A percentile compares a stretch with the other conserved stretches of the same genome.
Conservation (phyloP, 2,113 vertebrate species). For the Daboia siamensis region DNA sequence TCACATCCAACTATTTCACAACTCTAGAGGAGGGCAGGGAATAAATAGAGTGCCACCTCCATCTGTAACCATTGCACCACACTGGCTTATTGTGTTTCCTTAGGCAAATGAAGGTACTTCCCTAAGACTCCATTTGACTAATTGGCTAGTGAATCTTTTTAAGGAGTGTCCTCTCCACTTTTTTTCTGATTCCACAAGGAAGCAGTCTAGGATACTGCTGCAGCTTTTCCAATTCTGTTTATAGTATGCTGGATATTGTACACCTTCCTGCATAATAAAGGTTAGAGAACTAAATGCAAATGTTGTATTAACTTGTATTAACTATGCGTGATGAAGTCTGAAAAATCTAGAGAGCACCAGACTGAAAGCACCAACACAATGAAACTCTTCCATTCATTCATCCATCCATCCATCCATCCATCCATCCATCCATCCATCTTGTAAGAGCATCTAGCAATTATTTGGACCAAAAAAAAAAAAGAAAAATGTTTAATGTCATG, state of each 20-base stretch:
- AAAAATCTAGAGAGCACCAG: not conserved
- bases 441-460: not conserved
- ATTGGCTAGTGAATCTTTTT: not conserved
- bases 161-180: too few relatives aligned
- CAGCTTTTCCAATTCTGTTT: not conserved
- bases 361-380: not conserved
- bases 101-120: not conserved
- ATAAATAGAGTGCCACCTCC: not conserved
- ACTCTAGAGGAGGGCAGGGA: not conserved
- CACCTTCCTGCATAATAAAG: not conserved
- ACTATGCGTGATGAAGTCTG: not conserved
- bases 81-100: not conserved
- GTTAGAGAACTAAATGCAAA: not conserved
- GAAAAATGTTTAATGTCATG: not conserved
- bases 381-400: not conserved
- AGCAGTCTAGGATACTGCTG: not conserved
- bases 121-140: not conserved
- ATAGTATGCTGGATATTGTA: not conserved
- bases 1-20: not conserved
- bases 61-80: not conserved
- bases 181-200: not conserved
- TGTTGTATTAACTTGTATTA: too few relatives aligned
- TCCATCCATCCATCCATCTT: not conserved
- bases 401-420: not conserved
- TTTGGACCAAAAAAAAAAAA: not conserved